Base-by-base conservation (phyloP, 2,888 invertebrate genomes). In the Thyatira batis region DNA sequence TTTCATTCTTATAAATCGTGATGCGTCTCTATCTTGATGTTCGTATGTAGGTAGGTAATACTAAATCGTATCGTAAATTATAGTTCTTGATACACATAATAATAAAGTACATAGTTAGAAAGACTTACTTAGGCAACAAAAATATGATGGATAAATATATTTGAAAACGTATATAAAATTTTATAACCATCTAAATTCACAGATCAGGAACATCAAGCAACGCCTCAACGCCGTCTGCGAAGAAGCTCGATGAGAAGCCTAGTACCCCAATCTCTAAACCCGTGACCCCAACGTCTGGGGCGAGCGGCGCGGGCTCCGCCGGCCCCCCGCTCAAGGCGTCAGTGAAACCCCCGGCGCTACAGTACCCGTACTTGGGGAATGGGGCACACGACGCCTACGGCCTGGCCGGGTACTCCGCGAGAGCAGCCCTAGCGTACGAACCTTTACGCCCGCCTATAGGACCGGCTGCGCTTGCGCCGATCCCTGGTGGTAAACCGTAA, bases 211-310 rank as follows among this genome's bases (percentile, higher is more conserved):
- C 97, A 33, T 97, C 97, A 57, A 97, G 97, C 73, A 97, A 97
- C 82, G 97, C 97, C n/a, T 97, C 97, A 69, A 97, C 97, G 28
- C 97, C 97, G 1, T 97, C 97, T 56, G 96, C 96, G 62, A 96
- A 96, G 84, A 96, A 97, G 84, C 90, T 96, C 84, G 96, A 96
- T 82, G 97, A 97, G 75, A 97, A 97, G 85, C 97, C 98, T 9
- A 95, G 96, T 61, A 98, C 98, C 25, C 98, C 98, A 4, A 97
- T 97, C 69, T 96, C 97, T 11, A 98, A 98, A 90, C 95, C 97
- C 5, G 96, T 96, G 58, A 97, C 97, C 39, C 97, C 97, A 3
- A 97, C 97, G 17, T 93, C 94, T 2, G 94, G 95, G 45, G 92
- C 92, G 53, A 93, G 93, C 59, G 87, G 94, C 50, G 93, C 93